A percentile compares a stretch with the other conserved stretches of the same genome.
These are phyloP conservation scores for Himalopsyche tibetana DNA, from an alignment of 2,888 invertebrate species.

Conservation along the genomic window DNA sequence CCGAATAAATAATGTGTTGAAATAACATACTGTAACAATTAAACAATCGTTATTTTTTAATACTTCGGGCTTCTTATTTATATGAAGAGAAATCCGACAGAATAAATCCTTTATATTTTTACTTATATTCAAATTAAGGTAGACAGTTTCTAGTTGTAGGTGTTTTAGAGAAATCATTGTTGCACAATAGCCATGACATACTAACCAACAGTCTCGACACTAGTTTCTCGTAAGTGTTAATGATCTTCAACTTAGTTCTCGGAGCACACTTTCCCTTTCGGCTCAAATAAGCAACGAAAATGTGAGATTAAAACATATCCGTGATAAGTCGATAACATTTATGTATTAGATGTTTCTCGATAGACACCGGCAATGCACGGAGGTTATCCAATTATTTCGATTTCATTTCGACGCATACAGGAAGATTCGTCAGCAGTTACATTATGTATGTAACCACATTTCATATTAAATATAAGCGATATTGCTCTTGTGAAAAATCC, in stretches of 20 bases:
- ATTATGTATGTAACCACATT: neutral
- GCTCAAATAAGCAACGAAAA: slow-evolving; percentile 22
- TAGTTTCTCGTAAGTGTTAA: slow-evolving; percentile 7
- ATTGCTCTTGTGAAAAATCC: neutral
- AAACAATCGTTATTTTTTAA: neutral
- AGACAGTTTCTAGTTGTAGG: neutral
- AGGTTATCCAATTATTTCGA: slow-evolving; percentile 24
- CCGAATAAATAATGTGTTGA: neutral
- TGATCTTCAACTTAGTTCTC: neutral
- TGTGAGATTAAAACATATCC: slow-evolving; percentile 37
- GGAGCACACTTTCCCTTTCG: slow-evolving; percentile 23
- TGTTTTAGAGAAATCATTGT: slow-evolving; percentile 33
- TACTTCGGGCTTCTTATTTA: neutral
- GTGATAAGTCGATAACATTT: slow-evolving; percentile 6
- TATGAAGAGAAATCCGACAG: neutral
- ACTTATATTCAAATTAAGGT: neutral
- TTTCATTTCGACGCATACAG: slow-evolving; percentile 7
- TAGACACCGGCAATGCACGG: neutral
- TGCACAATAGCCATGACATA: slow-evolving; percentile 20
- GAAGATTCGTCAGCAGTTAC: neutral
- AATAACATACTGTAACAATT: neutral
- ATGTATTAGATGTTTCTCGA: neutral
- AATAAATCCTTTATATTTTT: neutral
- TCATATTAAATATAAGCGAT: too few relatives aligned
- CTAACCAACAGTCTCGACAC: neutral